A percentile compares a stretch with the other conserved stretches of the same genome.
Evolutionary conservation across 2,888 invertebrate species (phyloP).

Genomic region (Philhelius pedissequus): DNA sequence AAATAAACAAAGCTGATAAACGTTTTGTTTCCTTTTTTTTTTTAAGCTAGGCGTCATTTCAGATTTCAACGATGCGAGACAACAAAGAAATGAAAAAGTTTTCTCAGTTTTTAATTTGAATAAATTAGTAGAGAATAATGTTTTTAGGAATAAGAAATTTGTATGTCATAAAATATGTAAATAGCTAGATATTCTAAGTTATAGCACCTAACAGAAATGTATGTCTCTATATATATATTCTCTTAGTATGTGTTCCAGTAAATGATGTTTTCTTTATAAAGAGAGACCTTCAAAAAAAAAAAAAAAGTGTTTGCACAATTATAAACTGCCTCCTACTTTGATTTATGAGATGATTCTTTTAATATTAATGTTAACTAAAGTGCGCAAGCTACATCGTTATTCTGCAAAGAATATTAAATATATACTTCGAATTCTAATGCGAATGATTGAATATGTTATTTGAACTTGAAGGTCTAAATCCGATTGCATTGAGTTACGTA

Average conservation of each 20-base stretch:
- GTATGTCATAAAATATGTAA: neutral
- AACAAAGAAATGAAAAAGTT: constrained; percentile 11
- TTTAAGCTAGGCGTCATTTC: constrained; percentile 13
- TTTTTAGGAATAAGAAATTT: neutral
- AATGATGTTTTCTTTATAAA: neutral
- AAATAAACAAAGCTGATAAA: constrained; percentile 36
- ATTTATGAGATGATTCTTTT: constrained; percentile 24
- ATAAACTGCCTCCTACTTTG: neutral
- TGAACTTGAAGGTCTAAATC: neutral
- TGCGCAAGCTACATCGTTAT: neutral
- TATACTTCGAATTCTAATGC: constrained; percentile 20
- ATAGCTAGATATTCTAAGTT: neutral
- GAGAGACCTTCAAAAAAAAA: neutral
- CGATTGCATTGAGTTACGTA: neutral
- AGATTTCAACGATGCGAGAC: constrained; percentile 7
- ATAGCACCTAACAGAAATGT: too few relatives aligned
- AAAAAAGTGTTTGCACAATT: neutral
- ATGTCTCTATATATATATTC: too few relatives aligned
- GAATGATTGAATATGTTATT: neutral
- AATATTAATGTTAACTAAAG: constrained; percentile 2
- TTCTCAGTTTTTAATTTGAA: constrained; percentile 7
- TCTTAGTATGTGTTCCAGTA: neutral
- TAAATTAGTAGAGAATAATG: neutral
- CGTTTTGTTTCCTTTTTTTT: neutral
- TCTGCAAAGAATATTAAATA: constrained; percentile 1